These are phyloP conservation scores for Hycleus phaleratus DNA, from an alignment of 1,140 invertebrate species.

Conservation along the genomic window DNA sequence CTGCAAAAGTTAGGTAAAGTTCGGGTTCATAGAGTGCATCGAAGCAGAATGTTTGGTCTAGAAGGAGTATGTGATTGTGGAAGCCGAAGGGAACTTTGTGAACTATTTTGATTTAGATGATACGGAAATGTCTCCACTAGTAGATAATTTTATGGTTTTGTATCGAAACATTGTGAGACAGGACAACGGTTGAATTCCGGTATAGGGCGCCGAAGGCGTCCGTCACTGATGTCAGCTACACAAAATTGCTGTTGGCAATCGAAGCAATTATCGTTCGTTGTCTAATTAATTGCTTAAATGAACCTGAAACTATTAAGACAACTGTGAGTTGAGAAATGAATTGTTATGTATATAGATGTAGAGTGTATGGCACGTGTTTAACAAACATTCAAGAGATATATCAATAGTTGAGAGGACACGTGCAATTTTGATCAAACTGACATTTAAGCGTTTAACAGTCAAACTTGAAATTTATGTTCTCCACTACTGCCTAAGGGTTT, in stretches of 20 bases:
- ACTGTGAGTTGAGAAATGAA: not conserved
- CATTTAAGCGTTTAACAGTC: too few species aligned
- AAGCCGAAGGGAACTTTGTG: constrained; percentile 5
- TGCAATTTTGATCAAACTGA: not conserved
- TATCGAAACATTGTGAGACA: constrained; percentile 10
- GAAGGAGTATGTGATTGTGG: constrained; percentile 5
- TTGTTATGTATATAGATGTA: not conserved
- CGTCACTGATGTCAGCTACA: constrained; percentile 19
- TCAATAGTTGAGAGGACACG: not conserved
- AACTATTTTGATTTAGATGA: constrained; percentile 21
- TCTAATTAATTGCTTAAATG: constrained; percentile 35
- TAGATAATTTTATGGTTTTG: constrained; percentile 20
- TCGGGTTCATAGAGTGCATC: constrained; percentile 13
- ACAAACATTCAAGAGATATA: not conserved
- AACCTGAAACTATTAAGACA: constrained; percentile 22
- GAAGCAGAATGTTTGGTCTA: constrained; percentile 21
- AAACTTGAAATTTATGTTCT: too few species aligned
- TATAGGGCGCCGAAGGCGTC: constrained; percentile 12
- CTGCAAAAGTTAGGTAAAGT: constrained; percentile 23
- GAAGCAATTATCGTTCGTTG: constrained; percentile 25
- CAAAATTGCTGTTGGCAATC: constrained; percentile 27
- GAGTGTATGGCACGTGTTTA: constrained; percentile 17
- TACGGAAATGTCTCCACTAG: constrained; percentile 21
- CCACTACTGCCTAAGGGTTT: not conserved
- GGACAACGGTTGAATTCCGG: constrained; percentile 13